Percentiles rank a stretch among this genome's conserved stretches.
Evolutionary conservation across 2,113 vertebrate species (phyloP).

Genomic region (Barnardius zonarius): DNA sequence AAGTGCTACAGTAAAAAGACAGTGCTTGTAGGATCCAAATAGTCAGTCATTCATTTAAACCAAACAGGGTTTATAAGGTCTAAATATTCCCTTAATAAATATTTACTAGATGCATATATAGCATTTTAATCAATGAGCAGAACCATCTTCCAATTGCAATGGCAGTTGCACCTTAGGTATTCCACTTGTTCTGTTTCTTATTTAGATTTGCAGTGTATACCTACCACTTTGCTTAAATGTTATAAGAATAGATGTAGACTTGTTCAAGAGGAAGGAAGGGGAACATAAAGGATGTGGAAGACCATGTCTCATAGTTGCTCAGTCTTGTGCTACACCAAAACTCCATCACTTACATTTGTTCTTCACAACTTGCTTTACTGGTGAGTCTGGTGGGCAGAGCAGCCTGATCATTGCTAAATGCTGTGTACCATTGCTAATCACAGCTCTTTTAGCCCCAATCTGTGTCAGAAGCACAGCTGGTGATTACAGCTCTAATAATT

Average conservation of each 20-base stretch:
- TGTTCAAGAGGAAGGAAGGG: neutral
- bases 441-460: neutral
- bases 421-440: neutral
- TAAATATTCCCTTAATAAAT: neutral
- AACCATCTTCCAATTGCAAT: neutral
- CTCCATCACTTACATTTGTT: neutral
- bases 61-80: neutral
- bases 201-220: neutral
- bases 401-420: neutral
- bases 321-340: neutral
- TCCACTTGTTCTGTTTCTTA: neutral
- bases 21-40: neutral
- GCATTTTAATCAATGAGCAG: neutral
- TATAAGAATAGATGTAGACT: neutral
- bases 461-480: neutral
- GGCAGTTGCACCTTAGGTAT: neutral
- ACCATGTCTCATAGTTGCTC: neutral
- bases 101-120: neutral
- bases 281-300: neutral
- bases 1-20: neutral
- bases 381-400: neutral
- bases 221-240: neutral
- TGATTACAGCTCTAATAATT: neutral
- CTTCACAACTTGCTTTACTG: neutral
- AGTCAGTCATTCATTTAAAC: neutral